phyloP scores from a whole-genome alignment of 2,888 invertebrate species.

The Apotomis betuletana region DNA sequence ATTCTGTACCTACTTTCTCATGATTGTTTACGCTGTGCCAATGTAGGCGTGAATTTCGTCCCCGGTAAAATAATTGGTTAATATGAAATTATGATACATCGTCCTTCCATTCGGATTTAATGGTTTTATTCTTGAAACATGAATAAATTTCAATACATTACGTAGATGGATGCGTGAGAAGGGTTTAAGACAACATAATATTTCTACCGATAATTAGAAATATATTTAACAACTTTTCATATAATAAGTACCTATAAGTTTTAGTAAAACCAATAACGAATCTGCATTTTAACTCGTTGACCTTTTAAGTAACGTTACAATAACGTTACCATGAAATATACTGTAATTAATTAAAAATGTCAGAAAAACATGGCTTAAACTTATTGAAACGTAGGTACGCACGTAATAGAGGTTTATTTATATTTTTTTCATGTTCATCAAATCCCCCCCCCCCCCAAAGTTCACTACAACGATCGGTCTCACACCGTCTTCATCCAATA shows the following conservation, averaged over 20 bases:
- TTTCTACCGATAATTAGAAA: constrained; percentile 3
- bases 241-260: neutral
- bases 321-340: too few species aligned
- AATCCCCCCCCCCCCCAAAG: too few species aligned
- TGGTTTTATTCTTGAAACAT: constrained; percentile 17
- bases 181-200: constrained; percentile 8
- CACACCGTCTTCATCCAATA: too few species aligned
- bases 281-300: too few species aligned
- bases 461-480: too few species aligned
- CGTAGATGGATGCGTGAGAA: neutral
- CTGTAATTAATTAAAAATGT: too few species aligned
- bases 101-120: constrained; percentile 27
- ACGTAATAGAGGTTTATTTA: too few species aligned
- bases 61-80: constrained; percentile 34
- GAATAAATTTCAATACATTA: constrained; percentile 18
- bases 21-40: constrained; percentile 6
- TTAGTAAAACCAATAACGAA: neutral
- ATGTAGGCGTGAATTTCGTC: constrained; percentile 32
- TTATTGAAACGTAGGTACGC: too few species aligned
- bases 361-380: too few species aligned
- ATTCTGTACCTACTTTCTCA: neutral
- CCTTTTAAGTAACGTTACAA: too few species aligned
- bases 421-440: too few species aligned
- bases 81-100: constrained; percentile 37
- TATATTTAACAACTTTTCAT: neutral